Evolutionary conservation across 1,140 invertebrate species (phyloP).

Genomic region (Megalopta genalis): DNA sequence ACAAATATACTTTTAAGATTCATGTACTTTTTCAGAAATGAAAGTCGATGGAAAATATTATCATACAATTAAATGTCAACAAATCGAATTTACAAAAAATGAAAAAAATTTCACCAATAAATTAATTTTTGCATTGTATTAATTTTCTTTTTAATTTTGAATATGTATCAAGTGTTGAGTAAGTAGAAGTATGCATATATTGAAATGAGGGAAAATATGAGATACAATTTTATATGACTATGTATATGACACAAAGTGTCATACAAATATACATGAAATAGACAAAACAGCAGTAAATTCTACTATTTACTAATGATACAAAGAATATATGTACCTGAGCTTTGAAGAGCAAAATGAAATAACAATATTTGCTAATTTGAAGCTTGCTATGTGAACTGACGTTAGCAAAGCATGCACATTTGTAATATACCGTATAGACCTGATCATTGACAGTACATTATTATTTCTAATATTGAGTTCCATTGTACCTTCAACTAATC

Average conservation of each 20-base stretch:
- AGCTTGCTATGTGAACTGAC: constrained; percentile 65
- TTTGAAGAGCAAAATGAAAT: constrained; percentile 46
- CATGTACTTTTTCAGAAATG: neutral
- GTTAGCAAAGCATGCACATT: constrained; percentile 65
- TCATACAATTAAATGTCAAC: constrained; percentile 16
- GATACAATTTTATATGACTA: constrained; percentile 36
- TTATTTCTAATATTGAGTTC: neutral
- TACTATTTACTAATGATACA: constrained; percentile 44
- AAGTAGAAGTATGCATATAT: constrained; percentile 26
- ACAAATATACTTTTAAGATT: constrained; percentile 11
- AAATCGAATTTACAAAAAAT: constrained; percentile 35
- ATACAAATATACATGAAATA: constrained; percentile 51
- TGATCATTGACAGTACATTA: neutral
- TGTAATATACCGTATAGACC: constrained; percentile 43
- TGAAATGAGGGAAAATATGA: constrained; percentile 14
- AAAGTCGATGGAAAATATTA: constrained; percentile 9
- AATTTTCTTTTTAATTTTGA: constrained; percentile 11
- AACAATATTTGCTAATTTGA: constrained; percentile 48
- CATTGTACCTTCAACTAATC: neutral
- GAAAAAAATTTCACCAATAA: neutral
- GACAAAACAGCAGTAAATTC: constrained; percentile 30
- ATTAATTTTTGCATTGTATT: neutral
- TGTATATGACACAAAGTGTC: constrained; percentile 49
- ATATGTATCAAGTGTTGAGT: constrained; percentile 21
- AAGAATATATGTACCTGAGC: constrained; percentile 57